These are phyloP conservation scores for Synaphobranchus kaupii DNA, from an alignment of 2,797 vertebrate species.

Conservation along the genomic window DNA sequence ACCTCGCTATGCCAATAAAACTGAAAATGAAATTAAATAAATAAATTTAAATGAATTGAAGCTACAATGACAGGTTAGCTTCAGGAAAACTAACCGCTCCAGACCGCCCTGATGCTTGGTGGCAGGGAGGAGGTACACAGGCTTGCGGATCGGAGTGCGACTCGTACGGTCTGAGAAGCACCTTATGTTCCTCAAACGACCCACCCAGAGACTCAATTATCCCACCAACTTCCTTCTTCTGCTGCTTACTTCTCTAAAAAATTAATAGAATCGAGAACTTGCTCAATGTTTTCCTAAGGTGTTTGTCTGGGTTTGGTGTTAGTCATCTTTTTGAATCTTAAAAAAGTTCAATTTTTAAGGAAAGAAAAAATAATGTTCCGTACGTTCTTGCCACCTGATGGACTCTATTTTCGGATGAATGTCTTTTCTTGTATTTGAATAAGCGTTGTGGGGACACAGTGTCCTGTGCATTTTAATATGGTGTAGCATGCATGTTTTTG, in stretches of 20 bases:
- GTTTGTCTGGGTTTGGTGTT: slow-evolving; percentile 22
- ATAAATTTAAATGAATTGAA: background rate
- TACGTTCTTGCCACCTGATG: background rate
- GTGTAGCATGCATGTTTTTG: background rate
- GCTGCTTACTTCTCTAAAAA: slow-evolving; percentile 52
- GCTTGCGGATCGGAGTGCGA: background rate
- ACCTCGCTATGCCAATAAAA: background rate
- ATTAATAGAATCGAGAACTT: slow-evolving; percentile 41
- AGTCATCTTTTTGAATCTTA: slow-evolving; percentile 12
- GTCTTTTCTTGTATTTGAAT: background rate
- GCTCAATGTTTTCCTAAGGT: slow-evolving; percentile 1
- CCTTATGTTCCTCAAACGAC: slow-evolving; percentile 10
- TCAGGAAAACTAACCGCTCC: background rate
- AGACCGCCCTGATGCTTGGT: background rate
- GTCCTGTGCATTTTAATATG: background rate
- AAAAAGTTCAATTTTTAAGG: background rate
- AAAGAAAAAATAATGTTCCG: slow-evolving; percentile 18
- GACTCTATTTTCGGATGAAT: background rate
- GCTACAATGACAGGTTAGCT: background rate
- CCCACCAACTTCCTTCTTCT: slow-evolving; percentile 42
- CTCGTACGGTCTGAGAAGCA: background rate
- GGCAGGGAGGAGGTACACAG: background rate
- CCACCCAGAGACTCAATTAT: slow-evolving; percentile 40
- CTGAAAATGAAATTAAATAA: too few relatives aligned
- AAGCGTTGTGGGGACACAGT: background rate